Conservation (phyloP, 92 coral and sea anemone species). For the Palythoa grandis region DNA sequence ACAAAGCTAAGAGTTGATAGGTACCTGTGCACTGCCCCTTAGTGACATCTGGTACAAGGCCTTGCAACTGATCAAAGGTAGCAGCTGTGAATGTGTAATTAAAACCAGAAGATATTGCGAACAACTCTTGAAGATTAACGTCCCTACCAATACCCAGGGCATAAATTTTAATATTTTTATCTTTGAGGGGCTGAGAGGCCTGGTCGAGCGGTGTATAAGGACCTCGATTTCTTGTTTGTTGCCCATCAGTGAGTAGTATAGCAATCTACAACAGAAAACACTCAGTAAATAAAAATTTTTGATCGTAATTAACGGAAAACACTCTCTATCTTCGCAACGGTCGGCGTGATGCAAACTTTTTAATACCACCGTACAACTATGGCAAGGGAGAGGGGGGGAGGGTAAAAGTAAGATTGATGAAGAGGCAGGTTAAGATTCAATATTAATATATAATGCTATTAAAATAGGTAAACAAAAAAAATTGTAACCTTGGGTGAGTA, state of each 20-base stretch:
- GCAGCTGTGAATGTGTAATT: neutral
- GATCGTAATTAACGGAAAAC: too few relatives aligned
- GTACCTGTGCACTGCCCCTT: too few relatives aligned
- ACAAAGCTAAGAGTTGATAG: too few relatives aligned
- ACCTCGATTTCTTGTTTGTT: neutral
- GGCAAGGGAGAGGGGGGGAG: neutral
- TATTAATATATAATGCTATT: too few relatives aligned
- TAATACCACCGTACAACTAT: neutral
- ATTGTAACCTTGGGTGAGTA: too few relatives aligned
- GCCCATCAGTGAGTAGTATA: neutral
- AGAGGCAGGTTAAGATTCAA: too few relatives aligned
- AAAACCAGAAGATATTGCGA: neutral
- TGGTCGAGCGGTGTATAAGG: neutral
- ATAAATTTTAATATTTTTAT: neutral
- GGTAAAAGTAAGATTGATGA: too few relatives aligned
- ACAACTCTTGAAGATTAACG: neutral
- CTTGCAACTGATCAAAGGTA: too few relatives aligned
- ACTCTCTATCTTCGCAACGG: too few relatives aligned
- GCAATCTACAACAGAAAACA: neutral
- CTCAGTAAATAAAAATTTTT: too few relatives aligned
- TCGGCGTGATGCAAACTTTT: neutral
- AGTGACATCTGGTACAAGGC: too few relatives aligned
- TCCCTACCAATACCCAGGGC: neutral
- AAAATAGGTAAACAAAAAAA: too few relatives aligned
- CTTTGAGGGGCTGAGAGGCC: conserved; percentile 1